Conservation (phyloP, 2,888 invertebrate species). For the Parnassius orleans region DNA sequence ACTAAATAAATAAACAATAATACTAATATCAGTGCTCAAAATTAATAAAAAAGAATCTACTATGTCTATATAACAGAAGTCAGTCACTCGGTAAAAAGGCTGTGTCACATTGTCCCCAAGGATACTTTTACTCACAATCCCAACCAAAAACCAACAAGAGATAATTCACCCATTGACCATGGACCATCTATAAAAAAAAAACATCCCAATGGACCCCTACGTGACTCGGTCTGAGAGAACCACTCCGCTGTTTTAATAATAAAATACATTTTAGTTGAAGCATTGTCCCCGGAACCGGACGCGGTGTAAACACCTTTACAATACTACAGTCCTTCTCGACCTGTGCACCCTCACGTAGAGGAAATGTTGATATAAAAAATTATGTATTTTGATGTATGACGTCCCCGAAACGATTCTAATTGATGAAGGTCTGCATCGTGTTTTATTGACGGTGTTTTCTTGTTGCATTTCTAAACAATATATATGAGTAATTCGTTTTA, state of each 20-base stretch:
- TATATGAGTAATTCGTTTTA: too few species aligned
- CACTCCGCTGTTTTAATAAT: conserved; percentile 18
- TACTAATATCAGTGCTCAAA: too few species aligned
- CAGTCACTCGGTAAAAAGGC: too few species aligned
- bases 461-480: too few species aligned
- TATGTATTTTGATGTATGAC: conserved; percentile 13
- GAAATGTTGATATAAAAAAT: conserved; percentile 18
- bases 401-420: neutral
- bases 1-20: too few species aligned
- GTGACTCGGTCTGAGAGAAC: conserved; percentile 13
- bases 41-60: too few species aligned
- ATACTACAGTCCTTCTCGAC: conserved; percentile 12
- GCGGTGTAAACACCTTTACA: conserved; percentile 32
- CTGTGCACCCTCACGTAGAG: conserved; percentile 22
- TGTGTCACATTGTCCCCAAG: too few species aligned
- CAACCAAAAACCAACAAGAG: neutral
- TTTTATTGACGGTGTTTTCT: too few species aligned
- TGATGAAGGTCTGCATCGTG: too few species aligned
- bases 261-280: conserved; percentile 7
- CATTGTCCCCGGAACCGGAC: conserved; percentile 25
- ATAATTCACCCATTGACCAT: neutral
- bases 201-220: conserved; percentile 7
- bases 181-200: neutral
- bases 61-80: too few species aligned
- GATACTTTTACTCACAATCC: neutral